Conservation (phyloP, 2,113 vertebrate species). For the crab-eating macaque (Macaca fascicularis) region T2T-MFA8v1.1 NC_088389.1:86897001-86897500, state of each 20-base stretch:
- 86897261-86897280: not conserved
- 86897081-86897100: not conserved
- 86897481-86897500: not conserved
- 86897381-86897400: not conserved
- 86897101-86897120: not conserved
- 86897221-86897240: not conserved
- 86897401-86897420: not conserved
- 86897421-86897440: not conserved
- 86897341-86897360: not conserved
- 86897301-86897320: too few species aligned
- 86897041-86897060: not conserved
- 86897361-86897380: not conserved
- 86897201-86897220: not conserved
- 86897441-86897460: not conserved
- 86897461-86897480: not conserved
- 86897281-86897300: not conserved
- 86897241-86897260: not conserved
- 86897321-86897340: not conserved
- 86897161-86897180: not conserved
- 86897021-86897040: not conserved
- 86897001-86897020: not conserved
- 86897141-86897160: not conserved
- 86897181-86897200: not conserved
- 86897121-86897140: not conserved
- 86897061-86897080: not conserved